Conservation (phyloP, 2,888 invertebrate species). For the Schizotus pectinicornis region DNA sequence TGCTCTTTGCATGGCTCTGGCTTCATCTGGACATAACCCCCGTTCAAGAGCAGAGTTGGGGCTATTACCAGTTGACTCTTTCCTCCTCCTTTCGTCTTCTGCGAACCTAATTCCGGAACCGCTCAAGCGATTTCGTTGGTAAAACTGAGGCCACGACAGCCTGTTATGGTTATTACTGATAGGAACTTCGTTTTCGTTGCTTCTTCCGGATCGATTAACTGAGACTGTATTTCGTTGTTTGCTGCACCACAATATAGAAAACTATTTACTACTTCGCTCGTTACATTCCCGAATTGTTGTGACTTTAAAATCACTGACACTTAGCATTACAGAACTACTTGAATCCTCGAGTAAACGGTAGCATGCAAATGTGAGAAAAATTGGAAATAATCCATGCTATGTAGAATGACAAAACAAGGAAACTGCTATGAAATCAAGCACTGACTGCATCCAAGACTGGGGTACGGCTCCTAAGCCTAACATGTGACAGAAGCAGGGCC, state of each 20-base stretch:
- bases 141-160: slow-evolving; percentile 66
- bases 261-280: too few relatives aligned
- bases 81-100: slow-evolving; percentile 59
- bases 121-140: slow-evolving; percentile 47
- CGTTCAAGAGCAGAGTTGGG: slow-evolving; percentile 63
- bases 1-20: slow-evolving; percentile 83
- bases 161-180: slow-evolving; percentile 60
- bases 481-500: too few relatives aligned
- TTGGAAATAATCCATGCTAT: too few relatives aligned
- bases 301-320: too few relatives aligned
- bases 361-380: too few relatives aligned
- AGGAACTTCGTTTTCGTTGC: slow-evolving; percentile 61
- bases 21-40: slow-evolving; percentile 73
- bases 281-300: too few relatives aligned
- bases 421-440: too few relatives aligned
- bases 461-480: too few relatives aligned
- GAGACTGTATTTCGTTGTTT: slow-evolving; percentile 57
- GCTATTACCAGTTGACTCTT: slow-evolving; percentile 51
- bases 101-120: slow-evolving; percentile 36
- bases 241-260: slow-evolving; percentile 38
- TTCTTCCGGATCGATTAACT: slow-evolving; percentile 51
- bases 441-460: too few relatives aligned
- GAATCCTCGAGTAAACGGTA: too few relatives aligned
- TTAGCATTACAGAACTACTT: too few relatives aligned
- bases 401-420: too few relatives aligned